Evolutionary conservation across 2,113 vertebrate genomes (phyloP).

Genomic region (Periophthalmodon schlosseri): DNA sequence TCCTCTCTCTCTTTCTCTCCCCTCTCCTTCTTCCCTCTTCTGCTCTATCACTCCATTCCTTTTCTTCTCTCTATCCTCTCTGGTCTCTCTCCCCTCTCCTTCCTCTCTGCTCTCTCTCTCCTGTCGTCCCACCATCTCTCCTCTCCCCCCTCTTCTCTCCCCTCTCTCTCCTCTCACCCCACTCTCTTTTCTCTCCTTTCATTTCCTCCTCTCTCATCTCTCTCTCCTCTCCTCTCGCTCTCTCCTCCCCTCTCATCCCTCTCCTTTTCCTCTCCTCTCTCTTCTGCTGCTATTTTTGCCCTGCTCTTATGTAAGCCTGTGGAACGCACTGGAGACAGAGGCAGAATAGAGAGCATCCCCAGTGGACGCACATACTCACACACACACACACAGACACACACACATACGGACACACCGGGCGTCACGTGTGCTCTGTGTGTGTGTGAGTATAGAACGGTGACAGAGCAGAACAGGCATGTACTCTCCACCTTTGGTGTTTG

Average conservation of each 20-base stretch:
- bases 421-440: conserved; percentile 15
- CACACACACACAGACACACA: conserved; percentile 16
- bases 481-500: not conserved
- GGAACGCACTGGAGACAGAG: conserved; percentile 72
- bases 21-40: not conserved
- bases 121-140: too few species aligned
- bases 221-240: conserved; percentile 58
- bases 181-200: conserved; percentile 37
- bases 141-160: conserved; percentile 51
- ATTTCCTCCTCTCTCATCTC: conserved; percentile 57
- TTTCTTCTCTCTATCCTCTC: conserved; percentile 51
- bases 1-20: not conserved
- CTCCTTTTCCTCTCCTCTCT: conserved; percentile 57
- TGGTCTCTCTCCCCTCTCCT: conserved; percentile 54
- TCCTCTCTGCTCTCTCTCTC: conserved; percentile 48
- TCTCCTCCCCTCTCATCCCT: conserved; percentile 36
- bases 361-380: conserved; percentile 46
- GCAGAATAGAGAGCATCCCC: conserved; percentile 72
- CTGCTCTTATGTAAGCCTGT: conserved; percentile 76
- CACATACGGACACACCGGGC: conserved; percentile 1
- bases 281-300: conserved; percentile 74
- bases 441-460: conserved; percentile 27
- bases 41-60: not conserved
- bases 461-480: not conserved
- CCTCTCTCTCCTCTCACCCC: conserved; percentile 55